Conservation (phyloP, 2,113 vertebrate species). For the Capreolus pygargus region DNA sequence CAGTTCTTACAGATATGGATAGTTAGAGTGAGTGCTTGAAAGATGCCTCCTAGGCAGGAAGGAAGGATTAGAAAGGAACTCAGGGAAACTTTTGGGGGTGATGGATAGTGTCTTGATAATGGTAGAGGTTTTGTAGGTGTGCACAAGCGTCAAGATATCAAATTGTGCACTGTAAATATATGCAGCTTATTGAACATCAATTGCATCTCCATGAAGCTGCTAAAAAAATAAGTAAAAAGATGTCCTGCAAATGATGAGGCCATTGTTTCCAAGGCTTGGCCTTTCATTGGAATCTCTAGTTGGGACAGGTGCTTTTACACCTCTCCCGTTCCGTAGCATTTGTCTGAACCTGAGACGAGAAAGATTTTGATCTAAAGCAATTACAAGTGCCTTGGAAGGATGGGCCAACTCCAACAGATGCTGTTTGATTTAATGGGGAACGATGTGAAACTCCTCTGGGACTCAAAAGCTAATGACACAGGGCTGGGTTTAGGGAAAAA, state of each 20-base stretch:
- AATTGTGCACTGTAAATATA: not conserved
- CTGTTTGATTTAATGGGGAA: conserved; percentile 35
- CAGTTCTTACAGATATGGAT: not conserved
- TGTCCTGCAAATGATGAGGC: not conserved
- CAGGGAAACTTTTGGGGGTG: not conserved
- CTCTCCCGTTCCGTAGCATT: not conserved
- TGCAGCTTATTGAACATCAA: not conserved
- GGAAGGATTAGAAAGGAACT: not conserved
- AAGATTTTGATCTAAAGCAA: not conserved
- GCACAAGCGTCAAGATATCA: not conserved
- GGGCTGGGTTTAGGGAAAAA: not conserved
- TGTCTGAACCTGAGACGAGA: not conserved
- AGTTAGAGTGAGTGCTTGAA: not conserved
- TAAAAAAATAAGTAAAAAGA: not conserved
- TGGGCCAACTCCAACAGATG: not conserved
- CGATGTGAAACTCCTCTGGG: not conserved
- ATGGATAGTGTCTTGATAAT: not conserved
- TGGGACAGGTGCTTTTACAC: not conserved
- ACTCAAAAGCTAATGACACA: not conserved
- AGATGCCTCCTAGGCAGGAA: not conserved
- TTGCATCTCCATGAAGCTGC: not conserved
- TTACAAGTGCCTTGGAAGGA: not conserved
- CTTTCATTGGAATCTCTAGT: not conserved
- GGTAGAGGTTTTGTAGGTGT: not conserved
- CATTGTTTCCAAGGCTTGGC: not conserved